Base-by-base conservation (phyloP, 2,113 vertebrate genomes). In the Microcebus ravelobensis region DNA sequence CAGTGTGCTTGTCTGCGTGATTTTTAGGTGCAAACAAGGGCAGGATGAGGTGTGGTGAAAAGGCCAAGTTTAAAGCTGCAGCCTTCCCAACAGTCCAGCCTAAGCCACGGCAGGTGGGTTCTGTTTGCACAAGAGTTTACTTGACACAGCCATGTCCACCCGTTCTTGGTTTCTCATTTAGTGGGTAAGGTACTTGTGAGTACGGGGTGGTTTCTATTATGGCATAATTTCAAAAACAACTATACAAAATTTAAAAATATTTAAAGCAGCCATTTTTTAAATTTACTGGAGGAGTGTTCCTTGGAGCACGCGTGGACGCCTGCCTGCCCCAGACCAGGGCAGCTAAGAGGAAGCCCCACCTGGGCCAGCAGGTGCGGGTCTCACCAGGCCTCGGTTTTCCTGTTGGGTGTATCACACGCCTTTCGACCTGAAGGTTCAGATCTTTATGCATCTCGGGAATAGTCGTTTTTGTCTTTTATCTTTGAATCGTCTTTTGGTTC, bases 71-170 rank as follows among this genome's bases (percentile, higher is more conserved):
- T 8, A 48, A 52, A 45, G 80, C 61, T 11, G 10, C n/a, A 7
- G 0, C 18, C 14, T 13, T 31, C 39, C 36, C 45, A 4, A 12
- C 34, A 8, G 6, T 4, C 80, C 83, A 13, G 55, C 15, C 5
- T 11, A 23, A 36, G 52, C 68, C 3, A 11, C 5, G 3, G 29
- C 27, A 31, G 42, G 27, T 55, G 36, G 31, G 25, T 8, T 25
- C 71, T 36, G 67, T 68, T 48, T 13, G 13, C 8, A 0, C 7
- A 0, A 29, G 34, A 6, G 5, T 13, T 27, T 13, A 0, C 55
- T 27, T 0, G 6, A 8, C 63, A 20, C 1, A 0, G 79, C 27
- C 50, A 6, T 1, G 0, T 17, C 31, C 5, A 0, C 0, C 0
- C 1, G 31, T 12, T 52, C 27, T 14, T 3, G 5, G 36, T 57